phyloP scores from a whole-genome alignment of 2,113 vertebrate species.

The Asarcornis scutulata region DNA sequence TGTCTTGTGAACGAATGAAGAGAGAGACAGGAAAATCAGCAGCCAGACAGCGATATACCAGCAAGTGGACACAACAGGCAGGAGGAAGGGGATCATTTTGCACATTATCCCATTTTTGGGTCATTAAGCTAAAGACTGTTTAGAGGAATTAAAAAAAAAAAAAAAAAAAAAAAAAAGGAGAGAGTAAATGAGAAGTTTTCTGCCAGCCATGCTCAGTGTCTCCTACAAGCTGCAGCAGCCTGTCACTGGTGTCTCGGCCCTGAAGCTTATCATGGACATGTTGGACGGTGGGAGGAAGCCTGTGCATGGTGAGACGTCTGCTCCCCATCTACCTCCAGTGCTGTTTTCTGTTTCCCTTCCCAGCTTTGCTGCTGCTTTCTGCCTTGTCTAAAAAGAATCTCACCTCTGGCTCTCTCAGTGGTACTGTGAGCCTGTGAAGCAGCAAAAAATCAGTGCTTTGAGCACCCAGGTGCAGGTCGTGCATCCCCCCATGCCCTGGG shows the following conservation, averaged over 20 bases:
- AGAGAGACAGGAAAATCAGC: neutral
- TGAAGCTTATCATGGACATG: accelerated
- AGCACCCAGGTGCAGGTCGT: neutral
- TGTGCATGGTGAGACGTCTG: neutral
- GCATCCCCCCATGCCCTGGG: neutral
- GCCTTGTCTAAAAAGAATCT: neutral
- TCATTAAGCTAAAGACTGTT: neutral
- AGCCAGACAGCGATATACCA: neutral
- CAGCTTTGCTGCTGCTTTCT: neutral
- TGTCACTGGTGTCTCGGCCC: neutral
- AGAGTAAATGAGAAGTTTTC: neutral
- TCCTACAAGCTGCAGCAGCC: neutral
- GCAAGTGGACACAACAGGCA: neutral
- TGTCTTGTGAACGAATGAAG: neutral
- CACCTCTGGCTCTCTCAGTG: neutral
- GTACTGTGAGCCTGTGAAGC: neutral
- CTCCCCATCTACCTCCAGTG: neutral
- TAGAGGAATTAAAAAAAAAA: neutral
- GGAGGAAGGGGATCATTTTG: neutral
- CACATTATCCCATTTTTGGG: neutral
- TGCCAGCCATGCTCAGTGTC: neutral
- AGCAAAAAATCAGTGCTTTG: neutral
- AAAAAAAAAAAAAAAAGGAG: neutral
- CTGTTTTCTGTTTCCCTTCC: neutral
- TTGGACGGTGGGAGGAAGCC: neutral